Percentiles rank a stretch among this genome's conserved stretches.
These are phyloP conservation scores for Hirtodrosophila duncani DNA, from an alignment of 2,888 invertebrate genomes.

Conservation along the genomic window DNA sequence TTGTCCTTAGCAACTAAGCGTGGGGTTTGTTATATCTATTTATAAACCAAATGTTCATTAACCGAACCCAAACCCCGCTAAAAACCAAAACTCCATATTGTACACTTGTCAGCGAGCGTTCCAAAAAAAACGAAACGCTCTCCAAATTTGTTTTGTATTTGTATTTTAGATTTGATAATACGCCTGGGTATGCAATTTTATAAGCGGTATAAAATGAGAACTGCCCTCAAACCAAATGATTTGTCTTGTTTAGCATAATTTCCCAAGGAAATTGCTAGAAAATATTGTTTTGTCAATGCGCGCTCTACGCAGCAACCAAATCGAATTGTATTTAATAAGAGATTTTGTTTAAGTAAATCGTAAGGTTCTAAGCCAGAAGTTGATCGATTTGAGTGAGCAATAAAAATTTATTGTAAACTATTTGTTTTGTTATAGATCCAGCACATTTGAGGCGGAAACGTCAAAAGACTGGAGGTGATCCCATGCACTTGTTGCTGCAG, in stretches of 20 bases:
- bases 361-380: no score
- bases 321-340: slow-evolving; percentile 1
- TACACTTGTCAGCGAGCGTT: slow-evolving; percentile 6
- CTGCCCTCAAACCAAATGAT: no score
- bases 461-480: slow-evolving; percentile 77
- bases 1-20: no score
- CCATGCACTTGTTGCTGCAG: slow-evolving; percentile 78
- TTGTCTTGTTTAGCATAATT: no score
- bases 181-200: slow-evolving; percentile 13
- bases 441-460: slow-evolving; percentile 80
- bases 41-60: no score
- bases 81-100: neutral
- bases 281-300: no score
- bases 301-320: no score
- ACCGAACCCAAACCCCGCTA: no score
- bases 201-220: slow-evolving; percentile 17
- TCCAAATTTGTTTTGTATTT: slow-evolving; percentile 26
- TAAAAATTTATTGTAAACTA: slow-evolving; percentile 12
- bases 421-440: slow-evolving; percentile 80
- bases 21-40: no score
- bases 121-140: neutral
- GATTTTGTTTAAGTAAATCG: no score
- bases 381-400: no score
- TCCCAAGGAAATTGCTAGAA: no score
- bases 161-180: slow-evolving; percentile 31